Evolutionary conservation across 2,113 vertebrate genomes (phyloP).

Genomic region (Onychostruthus taczanowskii): DNA sequence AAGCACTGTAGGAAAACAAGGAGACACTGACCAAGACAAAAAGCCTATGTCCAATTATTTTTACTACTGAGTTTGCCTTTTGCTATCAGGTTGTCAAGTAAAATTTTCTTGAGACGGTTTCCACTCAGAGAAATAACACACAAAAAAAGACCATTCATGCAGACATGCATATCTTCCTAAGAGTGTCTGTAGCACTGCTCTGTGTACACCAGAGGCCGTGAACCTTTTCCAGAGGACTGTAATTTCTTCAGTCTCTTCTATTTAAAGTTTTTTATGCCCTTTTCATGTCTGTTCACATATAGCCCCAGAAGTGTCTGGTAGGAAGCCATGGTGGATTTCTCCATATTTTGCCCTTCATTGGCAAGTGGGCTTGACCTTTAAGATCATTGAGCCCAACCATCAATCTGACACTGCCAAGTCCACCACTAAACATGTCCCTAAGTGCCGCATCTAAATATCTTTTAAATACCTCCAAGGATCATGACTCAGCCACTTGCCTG

Average conservation of each 20-base stretch:
- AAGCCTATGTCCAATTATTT: background rate
- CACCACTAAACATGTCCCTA: background rate
- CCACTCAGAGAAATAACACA: background rate
- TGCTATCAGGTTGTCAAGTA: background rate
- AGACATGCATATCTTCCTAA: background rate
- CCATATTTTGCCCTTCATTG: background rate
- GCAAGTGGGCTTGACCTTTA: background rate
- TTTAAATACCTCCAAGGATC: background rate
- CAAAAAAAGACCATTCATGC: background rate
- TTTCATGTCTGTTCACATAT: background rate
- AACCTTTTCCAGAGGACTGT: background rate
- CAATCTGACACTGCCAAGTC: background rate
- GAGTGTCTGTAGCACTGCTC: background rate
- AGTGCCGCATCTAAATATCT: background rate
- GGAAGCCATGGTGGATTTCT: background rate
- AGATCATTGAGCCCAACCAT: background rate
- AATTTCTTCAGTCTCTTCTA: background rate
- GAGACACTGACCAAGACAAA: background rate
- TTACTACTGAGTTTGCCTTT: background rate
- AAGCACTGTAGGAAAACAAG: background rate
- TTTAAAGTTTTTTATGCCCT: background rate
- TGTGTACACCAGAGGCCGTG: background rate
- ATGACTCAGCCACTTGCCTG: background rate
- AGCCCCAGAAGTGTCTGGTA: background rate
- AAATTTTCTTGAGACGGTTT: background rate